phyloP scores from a whole-genome alignment of 1,140 invertebrate genomes.

The Drosophila guanche region DNA sequence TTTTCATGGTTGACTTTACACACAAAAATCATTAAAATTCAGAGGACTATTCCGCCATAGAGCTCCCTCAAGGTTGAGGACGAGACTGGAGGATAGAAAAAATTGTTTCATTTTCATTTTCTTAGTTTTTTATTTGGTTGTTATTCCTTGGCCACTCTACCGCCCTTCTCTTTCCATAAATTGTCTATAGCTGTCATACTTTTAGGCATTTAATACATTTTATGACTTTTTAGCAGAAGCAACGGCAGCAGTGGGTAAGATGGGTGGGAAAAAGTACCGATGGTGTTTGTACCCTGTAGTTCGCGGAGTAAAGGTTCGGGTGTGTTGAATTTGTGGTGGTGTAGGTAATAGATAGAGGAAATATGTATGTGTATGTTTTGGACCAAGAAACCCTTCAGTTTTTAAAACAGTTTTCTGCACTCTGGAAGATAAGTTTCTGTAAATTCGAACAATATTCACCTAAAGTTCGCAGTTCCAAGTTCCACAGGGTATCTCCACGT shows the following conservation, averaged over 20 bases:
- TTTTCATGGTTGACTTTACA: conserved; percentile 18
- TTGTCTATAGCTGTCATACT: conserved; percentile 80
- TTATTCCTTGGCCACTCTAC: conserved; percentile 4
- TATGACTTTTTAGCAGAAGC: conserved; percentile 50
- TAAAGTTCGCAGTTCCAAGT: too few relatives aligned
- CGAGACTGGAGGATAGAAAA: background rate
- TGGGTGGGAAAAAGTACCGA: background rate
- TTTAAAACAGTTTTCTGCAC: too few relatives aligned
- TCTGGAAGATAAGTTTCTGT: too few relatives aligned
- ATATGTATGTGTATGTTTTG: too few relatives aligned
- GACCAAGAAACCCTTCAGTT: too few relatives aligned
- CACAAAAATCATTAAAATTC: conserved; percentile 35
- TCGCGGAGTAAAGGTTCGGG: too few relatives aligned
- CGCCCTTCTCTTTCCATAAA: conserved; percentile 49
- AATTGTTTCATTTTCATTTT: conserved; percentile 48
- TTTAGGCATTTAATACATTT: conserved; percentile 82
- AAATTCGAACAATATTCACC: too few relatives aligned
- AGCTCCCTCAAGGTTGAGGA: background rate
- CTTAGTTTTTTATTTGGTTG: conserved; percentile 20
- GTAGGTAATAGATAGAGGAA: too few relatives aligned
- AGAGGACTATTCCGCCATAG: conserved; percentile 16
- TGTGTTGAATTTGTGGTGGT: too few relatives aligned
- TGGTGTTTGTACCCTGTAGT: conserved; percentile 14
- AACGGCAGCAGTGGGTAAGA: too few relatives aligned
- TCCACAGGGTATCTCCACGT: too few relatives aligned